Evolutionary conservation across 1,140 invertebrate species (phyloP).

Genomic region (Piezodorus guildinii): DNA sequence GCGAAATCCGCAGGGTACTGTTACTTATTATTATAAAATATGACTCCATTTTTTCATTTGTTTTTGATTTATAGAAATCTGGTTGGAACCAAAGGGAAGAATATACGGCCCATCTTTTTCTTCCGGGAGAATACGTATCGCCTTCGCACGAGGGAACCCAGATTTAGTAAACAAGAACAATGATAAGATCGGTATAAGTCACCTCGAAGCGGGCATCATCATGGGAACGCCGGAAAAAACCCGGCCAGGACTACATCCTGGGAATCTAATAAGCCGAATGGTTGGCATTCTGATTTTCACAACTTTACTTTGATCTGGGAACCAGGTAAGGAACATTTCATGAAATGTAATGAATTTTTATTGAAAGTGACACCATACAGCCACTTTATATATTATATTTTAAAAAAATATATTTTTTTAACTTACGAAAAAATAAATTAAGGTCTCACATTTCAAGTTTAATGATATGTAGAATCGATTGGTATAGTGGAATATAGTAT

Average conservation of each 20-base stretch:
- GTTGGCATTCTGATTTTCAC: slow-evolving; percentile 47
- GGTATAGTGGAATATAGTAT: too few relatives aligned
- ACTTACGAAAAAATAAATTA: too few relatives aligned
- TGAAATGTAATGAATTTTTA: too few relatives aligned
- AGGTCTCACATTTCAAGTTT: too few relatives aligned
- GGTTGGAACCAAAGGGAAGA: neutral
- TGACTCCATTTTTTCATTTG: too few relatives aligned
- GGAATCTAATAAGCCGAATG: neutral
- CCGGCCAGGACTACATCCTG: too few relatives aligned
- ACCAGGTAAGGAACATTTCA: slow-evolving; percentile 37
- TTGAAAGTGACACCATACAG: too few relatives aligned
- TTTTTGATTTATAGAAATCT: neutral
- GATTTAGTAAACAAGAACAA: neutral
- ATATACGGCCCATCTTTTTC: neutral
- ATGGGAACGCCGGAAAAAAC: neutral
- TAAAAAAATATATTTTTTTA: too few relatives aligned
- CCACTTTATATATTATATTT: too few relatives aligned
- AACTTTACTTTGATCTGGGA: slow-evolving; percentile 45
- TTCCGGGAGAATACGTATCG: neutral
- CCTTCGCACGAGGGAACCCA: slow-evolving; percentile 2
- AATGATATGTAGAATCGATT: too few relatives aligned
- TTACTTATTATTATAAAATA: too few relatives aligned
- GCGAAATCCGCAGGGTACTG: too few relatives aligned
- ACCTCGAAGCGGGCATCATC: neutral
- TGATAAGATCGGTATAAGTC: neutral